Evolutionary conservation across 2,113 vertebrate species (phyloP), one percentile per base, ranked within the genome.

Genomic region (Ptilonorhynchus violaceus): DNA sequence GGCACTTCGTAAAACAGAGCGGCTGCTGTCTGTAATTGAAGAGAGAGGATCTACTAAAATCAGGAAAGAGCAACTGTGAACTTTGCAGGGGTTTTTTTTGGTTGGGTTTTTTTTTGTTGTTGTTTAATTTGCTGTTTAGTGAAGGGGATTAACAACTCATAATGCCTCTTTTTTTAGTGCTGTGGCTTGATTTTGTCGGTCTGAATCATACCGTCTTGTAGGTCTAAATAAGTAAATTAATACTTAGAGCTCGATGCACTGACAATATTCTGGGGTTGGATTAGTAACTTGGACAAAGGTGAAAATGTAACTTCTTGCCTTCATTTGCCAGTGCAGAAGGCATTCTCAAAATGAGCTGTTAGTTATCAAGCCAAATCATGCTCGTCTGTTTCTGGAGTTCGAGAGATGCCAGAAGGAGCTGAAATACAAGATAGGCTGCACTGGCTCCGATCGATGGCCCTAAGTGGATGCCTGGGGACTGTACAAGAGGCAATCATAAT

Each of bases 381-480:
- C 8, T 35, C 77, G 88, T 67, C 68, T 92, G 31, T 52, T 30
- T 92, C 37, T 86, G 50, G 60, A 69, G 58, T 21, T 33, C 22
- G 72, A 80, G 68, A 59, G 73, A 31, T 4, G 24, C 70, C 47
- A 64, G 35, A 52, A 80, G 64, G 46, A 78, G 52, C 15, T 21
- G 77, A 42, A 70, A 60, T 14, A 22, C 3, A 35, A 66, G 66
- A 4, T 37, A 68, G 79, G 73, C 59, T 30, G 20, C 50, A 7
- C 10, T 49, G 79, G 63, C 81, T 76, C 42, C 22, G 89, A 84
- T 91, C 33, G 35, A 84, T 89, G 68, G 68, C 93, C 5, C 0
- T 58, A 47, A 94, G 89, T 87, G 89, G 87, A 42, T 91, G 66
- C 87, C 89, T 87, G 93, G 92, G 87, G 84, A 78, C 92, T 84